Base-by-base conservation (phyloP, 2,113 vertebrate species). In the Rana temporaria region DNA sequence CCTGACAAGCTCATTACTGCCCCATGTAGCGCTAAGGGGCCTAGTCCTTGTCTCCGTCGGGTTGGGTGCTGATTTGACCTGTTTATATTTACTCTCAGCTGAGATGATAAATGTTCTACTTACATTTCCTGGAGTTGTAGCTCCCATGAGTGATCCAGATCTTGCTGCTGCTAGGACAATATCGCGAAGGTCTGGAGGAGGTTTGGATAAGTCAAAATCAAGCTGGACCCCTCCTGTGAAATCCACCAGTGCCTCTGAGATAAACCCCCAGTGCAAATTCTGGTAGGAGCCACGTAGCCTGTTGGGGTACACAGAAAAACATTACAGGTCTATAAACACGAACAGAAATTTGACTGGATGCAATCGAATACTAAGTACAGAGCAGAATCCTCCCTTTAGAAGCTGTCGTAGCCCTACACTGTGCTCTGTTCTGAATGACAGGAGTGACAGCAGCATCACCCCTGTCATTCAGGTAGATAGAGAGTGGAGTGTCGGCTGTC, bases 281-380 rank as follows among this genome's bases (percentile, higher is more conserved):
- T 89, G 75, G 42, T 97, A 99, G 79, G 97, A 99, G 2, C 97
- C 97, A 0, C 77, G 93, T 18, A 98, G 89, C 76, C 97, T 99
- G 84, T 4, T 14, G 24, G 4, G 16, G 73, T 20, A 63, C n/a
- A 6, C 69, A 69, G 30, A 71, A 26, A n/a, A 4, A 0, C 0
- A 15, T 12, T 30, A 12, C 5, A 75, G 32, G 19, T 19, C 34
- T 38, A 38, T 30, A 0, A 34, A 3, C 56, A 0, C 55, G 69
- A 84, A 55, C 82, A 69, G 12, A 48, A 48, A 48, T 12, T 1
- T 48, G 0, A 48, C 1, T 2, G 42, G 11, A 14, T 48, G 12
- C 42, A 48, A 48, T 42, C 6, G 14, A 48, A 48, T 48, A 48
- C 9, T 48, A 12, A 30, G 26, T 1, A 30, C 26, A 30, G 26